Conservation (phyloP, 2,888 invertebrate genomes). For the Rhogogaster chlorosoma region DNA sequence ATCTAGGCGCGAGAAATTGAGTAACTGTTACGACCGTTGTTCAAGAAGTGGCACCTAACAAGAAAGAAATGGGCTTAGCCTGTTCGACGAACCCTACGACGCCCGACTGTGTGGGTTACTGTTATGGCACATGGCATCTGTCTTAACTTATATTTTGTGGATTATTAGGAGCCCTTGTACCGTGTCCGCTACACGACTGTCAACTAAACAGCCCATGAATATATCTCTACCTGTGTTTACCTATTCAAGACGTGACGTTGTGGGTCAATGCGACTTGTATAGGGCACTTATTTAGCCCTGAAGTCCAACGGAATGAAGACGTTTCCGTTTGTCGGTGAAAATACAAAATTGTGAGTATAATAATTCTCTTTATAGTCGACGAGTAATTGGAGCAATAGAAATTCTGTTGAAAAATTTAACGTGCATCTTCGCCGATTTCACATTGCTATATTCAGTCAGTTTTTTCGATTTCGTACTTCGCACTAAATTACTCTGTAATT, state of each 20-base stretch:
- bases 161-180: constrained; percentile 39
- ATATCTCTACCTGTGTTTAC: constrained; percentile 2
- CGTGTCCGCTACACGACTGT: constrained; percentile 32
- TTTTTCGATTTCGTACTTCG: background rate
- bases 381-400: background rate
- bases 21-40: constrained; percentile 46
- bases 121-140: constrained; percentile 36
- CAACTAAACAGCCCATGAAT: constrained; percentile 40
- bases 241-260: background rate
- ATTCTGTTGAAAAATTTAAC: background rate
- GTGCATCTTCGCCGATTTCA: background rate
- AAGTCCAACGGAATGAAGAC: background rate
- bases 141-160: constrained; percentile 39
- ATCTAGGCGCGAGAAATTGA: constrained; percentile 42
- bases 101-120: constrained; percentile 33
- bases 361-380: background rate
- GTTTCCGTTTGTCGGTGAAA: background rate
- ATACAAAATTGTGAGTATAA: background rate
- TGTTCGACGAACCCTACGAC: constrained; percentile 25
- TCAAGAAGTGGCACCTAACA: constrained; percentile 45
- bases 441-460: background rate
- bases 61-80: constrained; percentile 32
- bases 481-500: constrained; percentile 27
- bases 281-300: background rate
- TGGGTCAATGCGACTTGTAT: background rate